Evolutionary conservation across 53 echinoderm and acorn worm species (phyloP).

Genomic region (Actinopyga echinites): DNA sequence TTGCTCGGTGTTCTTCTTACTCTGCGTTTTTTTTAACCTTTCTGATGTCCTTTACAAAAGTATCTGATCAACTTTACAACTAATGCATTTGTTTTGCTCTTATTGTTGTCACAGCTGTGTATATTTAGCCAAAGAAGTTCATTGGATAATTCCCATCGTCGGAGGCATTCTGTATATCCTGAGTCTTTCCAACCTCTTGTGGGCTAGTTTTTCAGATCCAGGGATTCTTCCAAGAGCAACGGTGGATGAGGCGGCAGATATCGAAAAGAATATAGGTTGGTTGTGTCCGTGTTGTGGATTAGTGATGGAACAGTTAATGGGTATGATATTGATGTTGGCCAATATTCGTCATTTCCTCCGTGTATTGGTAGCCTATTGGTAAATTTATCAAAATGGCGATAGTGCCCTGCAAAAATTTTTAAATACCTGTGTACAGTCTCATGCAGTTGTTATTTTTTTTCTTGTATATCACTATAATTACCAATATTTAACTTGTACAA

Average conservation of each 20-base stretch:
- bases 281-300: background rate
- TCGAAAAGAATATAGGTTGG: constrained; percentile 92
- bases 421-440: too few species aligned
- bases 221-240: constrained; percentile 92
- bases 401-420: too few species aligned
- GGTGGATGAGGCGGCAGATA: constrained; percentile 89
- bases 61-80: background rate
- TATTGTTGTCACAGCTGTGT: constrained; percentile 68
- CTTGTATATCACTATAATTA: too few species aligned
- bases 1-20: background rate
- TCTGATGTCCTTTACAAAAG: background rate
- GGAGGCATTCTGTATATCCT: constrained; percentile 77
- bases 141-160: constrained; percentile 80
- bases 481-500: too few species aligned
- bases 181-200: constrained; percentile 71
- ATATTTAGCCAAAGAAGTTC: constrained; percentile 66
- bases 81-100: too few species aligned
- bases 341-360: too few species aligned
- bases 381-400: too few species aligned
- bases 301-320: too few species aligned
- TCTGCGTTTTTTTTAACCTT: background rate
- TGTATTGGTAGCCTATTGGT: too few species aligned
- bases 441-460: too few species aligned
- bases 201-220: constrained; percentile 91
- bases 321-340: too few species aligned